Base-by-base conservation (phyloP, 2,888 invertebrate species). In the Lomographa bimaculata region DNA sequence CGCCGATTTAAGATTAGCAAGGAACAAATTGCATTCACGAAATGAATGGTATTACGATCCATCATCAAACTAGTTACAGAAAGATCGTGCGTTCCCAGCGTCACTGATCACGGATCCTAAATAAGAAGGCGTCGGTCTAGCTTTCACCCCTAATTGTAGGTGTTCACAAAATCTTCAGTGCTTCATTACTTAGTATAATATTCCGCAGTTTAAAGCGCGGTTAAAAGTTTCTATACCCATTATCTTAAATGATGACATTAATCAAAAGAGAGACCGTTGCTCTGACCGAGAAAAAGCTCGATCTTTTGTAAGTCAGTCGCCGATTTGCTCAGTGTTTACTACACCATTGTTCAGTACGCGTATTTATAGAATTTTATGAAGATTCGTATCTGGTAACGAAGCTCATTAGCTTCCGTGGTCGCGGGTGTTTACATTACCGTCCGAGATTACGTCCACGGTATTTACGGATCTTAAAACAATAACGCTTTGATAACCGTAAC, bases 81-180 rank as follows among this genome's bases (percentile, higher is more conserved):
- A 44, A 54, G 59, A 57, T 65, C 68, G 75, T 73, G 72, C 69
- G 69, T 59, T 61, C 35, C 54, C 53, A 55, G 59, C 60, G 60
- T 59, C 64, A 62, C 46, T 38, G 52, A 60, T 69, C 69, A 68
- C 71, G 78, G 71, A 74, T 59, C 65, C 62, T 47, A 65, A 64
- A 63, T 62, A 66, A 66, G 60, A 54, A 60, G n/a, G 34, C 20
- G 7, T 41, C 44, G 49, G 50, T 60, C 59, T 64, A 62, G 68
- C 81, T 83, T 82, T 83, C 81, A 72, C 79, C 69, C 72, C 67
- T 81, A 79, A 82, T 81, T 79, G 75, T 73, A 64, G 72, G 63
- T 74, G 60, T 71, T 65, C 66, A 3, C 14, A 14, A 14, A 2
- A 14, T 3, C 14, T 3, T 2, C 14, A 3, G 14, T n/a, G n/a